Evolutionary conservation across 2,113 vertebrate genomes (phyloP).

Genomic region (Tricholaema leucomelas): DNA sequence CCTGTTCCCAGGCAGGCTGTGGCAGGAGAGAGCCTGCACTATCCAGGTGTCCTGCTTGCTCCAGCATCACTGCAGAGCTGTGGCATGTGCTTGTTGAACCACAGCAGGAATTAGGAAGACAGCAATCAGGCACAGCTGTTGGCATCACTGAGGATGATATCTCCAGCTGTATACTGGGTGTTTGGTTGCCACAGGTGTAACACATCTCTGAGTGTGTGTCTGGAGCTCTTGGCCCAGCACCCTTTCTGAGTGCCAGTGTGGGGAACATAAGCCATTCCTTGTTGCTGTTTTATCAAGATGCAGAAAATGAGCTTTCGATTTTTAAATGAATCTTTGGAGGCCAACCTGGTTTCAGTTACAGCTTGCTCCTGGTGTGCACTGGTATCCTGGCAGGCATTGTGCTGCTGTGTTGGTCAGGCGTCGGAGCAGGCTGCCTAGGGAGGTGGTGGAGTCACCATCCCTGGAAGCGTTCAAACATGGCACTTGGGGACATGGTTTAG

Average conservation of each 20-base stretch:
- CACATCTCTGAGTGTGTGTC: not conserved
- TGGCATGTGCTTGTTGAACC: rapidly evolving
- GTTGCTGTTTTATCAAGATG: not conserved
- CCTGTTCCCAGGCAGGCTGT: not conserved
- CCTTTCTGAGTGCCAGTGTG: not conserved
- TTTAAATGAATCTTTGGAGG: not conserved
- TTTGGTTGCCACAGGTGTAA: not conserved
- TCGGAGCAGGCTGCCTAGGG: too few species aligned
- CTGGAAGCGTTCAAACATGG: too few species aligned
- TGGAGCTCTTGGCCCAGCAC: not conserved
- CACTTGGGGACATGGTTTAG: too few species aligned
- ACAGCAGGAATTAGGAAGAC: not conserved
- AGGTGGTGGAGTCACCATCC: too few species aligned
- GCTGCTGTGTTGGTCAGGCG: too few species aligned
- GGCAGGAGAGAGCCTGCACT: not conserved
- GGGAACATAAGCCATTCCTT: not conserved
- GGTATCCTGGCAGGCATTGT: not conserved
- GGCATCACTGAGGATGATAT: too few species aligned
- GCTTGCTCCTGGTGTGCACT: too few species aligned
- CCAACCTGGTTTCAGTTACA: not conserved
- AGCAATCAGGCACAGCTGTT: not conserved
- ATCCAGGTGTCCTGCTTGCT: not conserved
- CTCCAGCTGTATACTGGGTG: not conserved
- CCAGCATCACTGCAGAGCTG: rapidly evolving
- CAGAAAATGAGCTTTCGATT: not conserved